Conservation (phyloP, 2,113 vertebrate genomes). For the Corynorhinus townsendii region DNA sequence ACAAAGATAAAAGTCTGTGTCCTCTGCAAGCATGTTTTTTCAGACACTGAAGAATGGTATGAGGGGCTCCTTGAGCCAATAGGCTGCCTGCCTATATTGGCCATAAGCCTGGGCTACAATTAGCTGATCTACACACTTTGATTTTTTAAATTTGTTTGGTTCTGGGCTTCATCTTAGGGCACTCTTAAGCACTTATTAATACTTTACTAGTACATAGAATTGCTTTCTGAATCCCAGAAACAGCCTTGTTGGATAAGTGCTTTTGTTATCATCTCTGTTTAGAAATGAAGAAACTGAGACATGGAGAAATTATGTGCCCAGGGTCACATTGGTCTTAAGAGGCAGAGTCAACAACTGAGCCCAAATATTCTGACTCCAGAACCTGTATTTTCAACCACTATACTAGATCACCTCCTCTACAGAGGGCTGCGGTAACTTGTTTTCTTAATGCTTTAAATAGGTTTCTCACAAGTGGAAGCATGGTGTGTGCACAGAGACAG, state of each 20-base stretch:
- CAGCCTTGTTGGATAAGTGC: not conserved
- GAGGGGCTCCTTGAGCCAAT: not conserved
- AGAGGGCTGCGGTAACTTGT: not conserved
- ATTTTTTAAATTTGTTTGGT: not conserved
- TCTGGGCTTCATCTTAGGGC: not conserved
- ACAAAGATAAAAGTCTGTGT: not conserved
- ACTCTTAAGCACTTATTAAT: not conserved
- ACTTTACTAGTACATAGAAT: not conserved
- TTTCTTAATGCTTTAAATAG: not conserved
- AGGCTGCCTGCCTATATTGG: constrained; percentile 8
- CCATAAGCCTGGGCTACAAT: not conserved
- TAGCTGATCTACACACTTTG: not conserved
- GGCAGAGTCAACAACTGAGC: not conserved
- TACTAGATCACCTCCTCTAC: not conserved
- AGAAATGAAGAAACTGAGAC: not conserved
- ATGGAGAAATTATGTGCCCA: not conserved
- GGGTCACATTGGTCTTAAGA: not conserved
- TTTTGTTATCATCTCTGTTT: not conserved
- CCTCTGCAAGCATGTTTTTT: not conserved
- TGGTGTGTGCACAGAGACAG: not conserved
- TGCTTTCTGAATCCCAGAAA: not conserved
- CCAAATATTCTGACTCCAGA: not conserved
- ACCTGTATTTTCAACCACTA: not conserved
- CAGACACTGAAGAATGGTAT: not conserved
- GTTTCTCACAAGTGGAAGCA: not conserved